Percentiles rank a stretch among this genome's conserved stretches.
Conservation (phyloP, 2,113 vertebrate species). For the Takifugu flavidus region DNA sequence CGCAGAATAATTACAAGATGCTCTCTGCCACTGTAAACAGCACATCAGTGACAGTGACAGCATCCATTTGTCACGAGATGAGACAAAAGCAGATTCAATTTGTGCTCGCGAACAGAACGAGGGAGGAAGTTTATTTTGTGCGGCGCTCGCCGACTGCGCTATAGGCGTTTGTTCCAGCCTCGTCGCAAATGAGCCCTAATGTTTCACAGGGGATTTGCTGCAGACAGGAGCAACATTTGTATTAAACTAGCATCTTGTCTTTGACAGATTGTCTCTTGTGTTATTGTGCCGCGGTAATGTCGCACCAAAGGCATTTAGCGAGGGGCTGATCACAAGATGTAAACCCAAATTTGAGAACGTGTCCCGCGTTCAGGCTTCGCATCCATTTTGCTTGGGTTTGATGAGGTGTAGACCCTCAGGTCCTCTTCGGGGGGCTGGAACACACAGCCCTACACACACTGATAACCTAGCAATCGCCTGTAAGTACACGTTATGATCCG, state of each 20-base stretch:
- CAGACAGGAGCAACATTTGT: conserved; percentile 50
- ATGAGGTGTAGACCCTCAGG: too few relatives aligned
- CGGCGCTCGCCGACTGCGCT: conserved; percentile 53
- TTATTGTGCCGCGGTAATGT: background rate
- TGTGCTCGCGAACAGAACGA: conserved; percentile 52
- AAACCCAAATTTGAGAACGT: too few relatives aligned
- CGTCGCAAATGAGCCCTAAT: conserved; percentile 64
- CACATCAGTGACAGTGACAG: conserved; percentile 66
- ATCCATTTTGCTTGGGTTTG: too few relatives aligned
- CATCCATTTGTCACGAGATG: conserved; percentile 70
- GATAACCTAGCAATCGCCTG: too few relatives aligned
- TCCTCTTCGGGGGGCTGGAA: too few relatives aligned
- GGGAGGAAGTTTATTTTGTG: conserved; percentile 10
- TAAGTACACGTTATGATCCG: too few relatives aligned
- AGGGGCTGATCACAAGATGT: too few relatives aligned
- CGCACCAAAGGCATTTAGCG: too few relatives aligned
- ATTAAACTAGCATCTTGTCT: conserved; percentile 48
- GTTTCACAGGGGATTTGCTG: conserved; percentile 63
- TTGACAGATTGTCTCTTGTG: conserved; percentile 55
- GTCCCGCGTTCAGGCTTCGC: too few relatives aligned
- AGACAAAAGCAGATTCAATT: conserved; percentile 66
- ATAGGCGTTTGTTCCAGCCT: conserved; percentile 65
- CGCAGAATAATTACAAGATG: conserved; percentile 72
- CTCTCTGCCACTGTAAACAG: conserved; percentile 69
- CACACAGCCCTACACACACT: too few relatives aligned